These are phyloP conservation scores for Axea sp. DNA, from an alignment of 2,888 invertebrate genomes.

Conservation along the genomic window DNA sequence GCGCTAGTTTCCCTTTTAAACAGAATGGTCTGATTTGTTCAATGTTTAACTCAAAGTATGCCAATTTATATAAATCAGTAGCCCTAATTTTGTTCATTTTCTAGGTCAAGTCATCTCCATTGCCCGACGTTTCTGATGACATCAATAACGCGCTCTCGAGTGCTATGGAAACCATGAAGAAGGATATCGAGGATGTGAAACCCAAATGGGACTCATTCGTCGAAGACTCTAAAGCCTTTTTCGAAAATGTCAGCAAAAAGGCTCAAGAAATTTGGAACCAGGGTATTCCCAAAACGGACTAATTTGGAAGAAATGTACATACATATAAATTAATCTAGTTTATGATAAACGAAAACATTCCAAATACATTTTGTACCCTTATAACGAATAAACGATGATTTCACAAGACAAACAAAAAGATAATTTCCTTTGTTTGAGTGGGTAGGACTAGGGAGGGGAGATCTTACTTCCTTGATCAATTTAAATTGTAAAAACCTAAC, in stretches of 20 bases:
- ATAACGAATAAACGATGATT: slow-evolving; percentile 33
- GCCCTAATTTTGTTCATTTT: no score
- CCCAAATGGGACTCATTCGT: slow-evolving; percentile 64
- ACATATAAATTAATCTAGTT: no score
- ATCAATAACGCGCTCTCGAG: slow-evolving; percentile 25
- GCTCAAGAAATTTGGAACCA: slow-evolving; percentile 65
- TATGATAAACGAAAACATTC: background rate
- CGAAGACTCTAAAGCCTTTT: slow-evolving; percentile 60
- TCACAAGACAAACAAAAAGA: no score
- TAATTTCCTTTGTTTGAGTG: no score
- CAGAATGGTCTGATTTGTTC: no score
- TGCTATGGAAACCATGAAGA: slow-evolving; percentile 23
- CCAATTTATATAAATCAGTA: no score
- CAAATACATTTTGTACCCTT: slow-evolving; percentile 28
- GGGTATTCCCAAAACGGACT: slow-evolving; percentile 66
- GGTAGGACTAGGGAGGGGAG: no score
- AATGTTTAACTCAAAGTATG: no score
- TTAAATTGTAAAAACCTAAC: no score
- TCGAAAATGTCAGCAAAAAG: slow-evolving; percentile 64
- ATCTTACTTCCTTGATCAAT: no score
- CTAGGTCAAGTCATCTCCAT: slow-evolving; percentile 41
- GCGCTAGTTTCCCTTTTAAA: no score
- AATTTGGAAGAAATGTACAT: slow-evolving; percentile 3
- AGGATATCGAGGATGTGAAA: slow-evolving; percentile 62
- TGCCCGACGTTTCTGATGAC: slow-evolving; percentile 41